Evolutionary conservation across 2,113 vertebrate genomes (phyloP).

Genomic region (Vulpes ferrilata): DNA sequence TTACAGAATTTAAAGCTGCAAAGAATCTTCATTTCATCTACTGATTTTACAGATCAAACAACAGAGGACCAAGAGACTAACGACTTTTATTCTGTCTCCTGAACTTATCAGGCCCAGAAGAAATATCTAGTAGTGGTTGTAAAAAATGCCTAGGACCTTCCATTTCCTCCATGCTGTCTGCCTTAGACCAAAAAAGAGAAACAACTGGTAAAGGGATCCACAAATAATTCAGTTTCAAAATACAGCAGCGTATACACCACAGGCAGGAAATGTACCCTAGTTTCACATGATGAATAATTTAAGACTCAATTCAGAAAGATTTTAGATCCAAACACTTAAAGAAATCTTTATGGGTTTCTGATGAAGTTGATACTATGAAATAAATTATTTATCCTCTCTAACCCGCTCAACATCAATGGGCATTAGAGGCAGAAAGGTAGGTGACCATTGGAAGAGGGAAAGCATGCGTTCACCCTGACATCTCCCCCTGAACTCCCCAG

Average conservation of each 20-base stretch:
- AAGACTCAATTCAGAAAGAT: conserved; percentile 39
- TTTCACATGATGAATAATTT: conserved; percentile 16
- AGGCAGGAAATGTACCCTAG: not conserved
- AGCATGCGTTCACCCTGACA: not conserved
- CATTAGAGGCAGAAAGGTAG: not conserved
- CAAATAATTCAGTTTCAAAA: conserved; percentile 61
- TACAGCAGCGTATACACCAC: not conserved
- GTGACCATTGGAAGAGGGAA: not conserved
- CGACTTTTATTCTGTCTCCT: not conserved
- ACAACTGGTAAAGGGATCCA: not conserved
- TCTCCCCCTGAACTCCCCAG: not conserved
- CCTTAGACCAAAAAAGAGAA: conserved; percentile 50
- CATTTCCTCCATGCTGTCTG: conserved; percentile 22
- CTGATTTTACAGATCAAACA: conserved; percentile 35
- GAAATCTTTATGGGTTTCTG: not conserved
- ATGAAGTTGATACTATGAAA: not conserved
- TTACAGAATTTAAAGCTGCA: not conserved
- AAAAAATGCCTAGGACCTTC: conserved; percentile 1
- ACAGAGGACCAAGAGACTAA: not conserved
- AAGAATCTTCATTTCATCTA: not conserved
- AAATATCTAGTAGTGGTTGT: not conserved
- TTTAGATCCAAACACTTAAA: not conserved
- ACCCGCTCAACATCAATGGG: not conserved
- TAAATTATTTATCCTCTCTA: not conserved
- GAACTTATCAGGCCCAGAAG: not conserved